These are phyloP conservation scores for Sparus aurata DNA, from an alignment of 2,797 vertebrate genomes.

Conservation along the genomic window DNA sequence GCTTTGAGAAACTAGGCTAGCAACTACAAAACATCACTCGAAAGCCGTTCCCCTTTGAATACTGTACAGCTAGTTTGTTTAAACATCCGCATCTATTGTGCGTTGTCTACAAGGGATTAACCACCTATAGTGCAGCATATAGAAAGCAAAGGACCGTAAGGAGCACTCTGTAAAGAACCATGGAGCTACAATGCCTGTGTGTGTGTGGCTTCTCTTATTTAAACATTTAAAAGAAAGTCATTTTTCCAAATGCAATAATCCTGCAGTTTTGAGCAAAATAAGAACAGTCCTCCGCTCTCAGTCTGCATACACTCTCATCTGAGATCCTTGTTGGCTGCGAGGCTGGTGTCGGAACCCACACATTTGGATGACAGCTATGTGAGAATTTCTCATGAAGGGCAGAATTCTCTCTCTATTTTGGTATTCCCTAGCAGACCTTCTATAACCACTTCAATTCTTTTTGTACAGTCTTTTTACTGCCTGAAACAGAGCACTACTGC, in stretches of 20 bases:
- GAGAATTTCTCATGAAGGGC: slow-evolving; percentile 23
- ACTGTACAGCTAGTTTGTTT: slow-evolving; percentile 21
- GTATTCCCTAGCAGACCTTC: not conserved
- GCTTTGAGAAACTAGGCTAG: slow-evolving; percentile 63
- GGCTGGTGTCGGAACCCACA: slow-evolving; percentile 15
- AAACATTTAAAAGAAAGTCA: slow-evolving; percentile 8
- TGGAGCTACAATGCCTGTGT: not conserved
- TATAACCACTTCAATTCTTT: not conserved
- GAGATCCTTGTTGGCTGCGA: slow-evolving; percentile 1
- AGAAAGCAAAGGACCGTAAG: slow-evolving; percentile 15
- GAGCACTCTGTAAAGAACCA: not conserved
- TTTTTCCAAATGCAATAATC: slow-evolving; percentile 20
- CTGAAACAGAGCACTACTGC: not conserved
- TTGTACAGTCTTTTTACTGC: not conserved
- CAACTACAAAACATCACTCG: slow-evolving; percentile 42
- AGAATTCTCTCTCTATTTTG: slow-evolving; percentile 16
- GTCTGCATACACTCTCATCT: slow-evolving; percentile 2
- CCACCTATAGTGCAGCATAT: slow-evolving; percentile 10
- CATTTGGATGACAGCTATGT: slow-evolving; percentile 16
- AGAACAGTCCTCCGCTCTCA: not conserved
- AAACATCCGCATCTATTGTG: slow-evolving; percentile 24
- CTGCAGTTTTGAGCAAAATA: not conserved
- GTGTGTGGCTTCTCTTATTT: slow-evolving; percentile 15
- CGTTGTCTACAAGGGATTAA: slow-evolving; percentile 6
- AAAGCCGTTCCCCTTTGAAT: slow-evolving; percentile 40